These are phyloP conservation scores for Acrocephalus arundinaceus DNA, from an alignment of 2,113 vertebrate species.

Conservation along the genomic window DNA sequence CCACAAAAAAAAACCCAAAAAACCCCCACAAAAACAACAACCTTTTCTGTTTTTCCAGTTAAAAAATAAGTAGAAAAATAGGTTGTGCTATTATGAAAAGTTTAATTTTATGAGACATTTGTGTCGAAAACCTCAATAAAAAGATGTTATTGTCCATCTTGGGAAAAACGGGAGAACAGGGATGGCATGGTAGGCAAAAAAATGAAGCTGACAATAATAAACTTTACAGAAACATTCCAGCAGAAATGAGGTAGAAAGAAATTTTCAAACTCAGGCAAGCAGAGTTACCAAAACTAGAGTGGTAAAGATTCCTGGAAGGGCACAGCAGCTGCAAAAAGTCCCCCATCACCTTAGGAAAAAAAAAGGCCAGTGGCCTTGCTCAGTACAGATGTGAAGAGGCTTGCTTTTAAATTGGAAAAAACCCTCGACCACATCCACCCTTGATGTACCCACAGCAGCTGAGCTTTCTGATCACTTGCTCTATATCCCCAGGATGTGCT, in stretches of 20 bases:
- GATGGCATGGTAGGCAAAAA: neutral
- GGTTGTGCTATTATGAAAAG: neutral
- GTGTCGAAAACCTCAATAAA: neutral
- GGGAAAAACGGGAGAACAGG: neutral
- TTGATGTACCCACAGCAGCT: neutral
- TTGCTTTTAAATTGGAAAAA: neutral
- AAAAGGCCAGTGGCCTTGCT: neutral
- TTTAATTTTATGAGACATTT: neutral
- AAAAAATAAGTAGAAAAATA: neutral
- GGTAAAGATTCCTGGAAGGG: neutral
- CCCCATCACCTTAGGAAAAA: neutral
- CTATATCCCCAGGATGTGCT: neutral
- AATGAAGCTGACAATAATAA: neutral
- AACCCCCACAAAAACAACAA: no score
- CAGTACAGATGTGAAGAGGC: neutral
- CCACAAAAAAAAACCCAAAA: neutral
- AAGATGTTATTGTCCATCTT: neutral
- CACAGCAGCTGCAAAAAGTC: slow-evolving; percentile 39
- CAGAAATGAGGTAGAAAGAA: neutral
- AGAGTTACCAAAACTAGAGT: neutral
- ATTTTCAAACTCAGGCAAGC: neutral
- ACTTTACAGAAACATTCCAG: neutral
- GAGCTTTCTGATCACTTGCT: neutral
- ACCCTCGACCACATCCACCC: neutral
- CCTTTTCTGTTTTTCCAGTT: neutral